Evolutionary conservation across 2,113 vertebrate genomes (phyloP).

Genomic region (Psittacus erithacus): DNA sequence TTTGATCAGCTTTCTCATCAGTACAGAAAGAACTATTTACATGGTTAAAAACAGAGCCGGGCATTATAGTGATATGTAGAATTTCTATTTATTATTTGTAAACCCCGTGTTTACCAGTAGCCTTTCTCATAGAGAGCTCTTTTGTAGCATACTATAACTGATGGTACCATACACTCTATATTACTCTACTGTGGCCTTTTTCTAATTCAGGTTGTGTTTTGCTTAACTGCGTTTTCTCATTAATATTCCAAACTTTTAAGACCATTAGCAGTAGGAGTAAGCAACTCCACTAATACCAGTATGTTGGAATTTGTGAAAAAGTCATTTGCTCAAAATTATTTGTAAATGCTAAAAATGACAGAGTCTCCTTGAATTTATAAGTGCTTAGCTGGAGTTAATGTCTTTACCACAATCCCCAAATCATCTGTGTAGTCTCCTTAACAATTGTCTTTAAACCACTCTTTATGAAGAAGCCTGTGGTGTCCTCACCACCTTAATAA

Average conservation of each 20-base stretch:
- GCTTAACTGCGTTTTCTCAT: not conserved
- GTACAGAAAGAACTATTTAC: not conserved
- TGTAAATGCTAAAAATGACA: slow-evolving; percentile 9
- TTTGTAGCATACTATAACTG: not conserved
- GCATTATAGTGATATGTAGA: not conserved
- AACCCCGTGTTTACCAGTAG: not conserved
- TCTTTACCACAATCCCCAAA: not conserved
- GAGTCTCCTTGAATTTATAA: not conserved
- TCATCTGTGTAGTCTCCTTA: not conserved
- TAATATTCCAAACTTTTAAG: not conserved
- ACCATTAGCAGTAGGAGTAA: not conserved
- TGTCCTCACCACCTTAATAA: not conserved
- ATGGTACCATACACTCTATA: not conserved
- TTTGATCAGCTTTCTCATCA: not conserved
- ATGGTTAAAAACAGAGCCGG: not conserved
- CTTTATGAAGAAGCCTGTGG: not conserved
- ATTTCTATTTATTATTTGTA: not conserved
- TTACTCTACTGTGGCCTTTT: not conserved
- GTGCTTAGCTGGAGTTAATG: not conserved
- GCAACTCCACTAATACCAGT: not conserved
- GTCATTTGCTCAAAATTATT: not conserved
- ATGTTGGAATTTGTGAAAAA: not conserved
- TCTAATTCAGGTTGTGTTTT: not conserved
- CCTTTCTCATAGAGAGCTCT: not conserved
- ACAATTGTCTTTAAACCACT: not conserved